These are phyloP conservation scores for Nannobrachium achirus DNA, from an alignment of 2,113 vertebrate species.

Conservation along the genomic window DNA sequence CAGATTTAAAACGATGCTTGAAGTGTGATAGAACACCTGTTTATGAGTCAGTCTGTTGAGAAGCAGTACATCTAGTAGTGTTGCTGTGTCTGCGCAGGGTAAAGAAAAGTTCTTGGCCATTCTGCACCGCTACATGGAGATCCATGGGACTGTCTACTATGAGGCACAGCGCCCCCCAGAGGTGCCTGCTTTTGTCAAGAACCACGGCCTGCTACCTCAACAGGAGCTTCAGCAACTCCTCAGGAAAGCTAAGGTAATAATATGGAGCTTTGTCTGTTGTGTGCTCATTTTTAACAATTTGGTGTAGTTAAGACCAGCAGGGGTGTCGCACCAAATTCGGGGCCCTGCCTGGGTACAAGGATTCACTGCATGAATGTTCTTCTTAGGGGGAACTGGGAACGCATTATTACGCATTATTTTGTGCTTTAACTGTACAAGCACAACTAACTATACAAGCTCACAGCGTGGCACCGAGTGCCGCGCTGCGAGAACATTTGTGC, in stretches of 20 bases:
- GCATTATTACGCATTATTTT: no score
- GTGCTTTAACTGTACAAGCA: no score
- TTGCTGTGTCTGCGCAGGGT: conserved; percentile 75
- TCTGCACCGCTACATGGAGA: conserved; percentile 94
- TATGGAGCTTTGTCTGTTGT: not conserved
- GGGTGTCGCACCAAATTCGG: no score
- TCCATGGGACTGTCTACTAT: conserved; percentile 95
- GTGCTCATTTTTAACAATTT: no score
- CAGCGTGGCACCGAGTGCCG: no score
- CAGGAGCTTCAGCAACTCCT: conserved; percentile 95
- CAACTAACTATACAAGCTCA: no score
- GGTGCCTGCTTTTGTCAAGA: conserved; percentile 93
- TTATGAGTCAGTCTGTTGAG: not conserved
- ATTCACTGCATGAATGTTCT: not conserved
- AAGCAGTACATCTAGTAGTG: not conserved
- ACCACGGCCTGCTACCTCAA: conserved; percentile 94
- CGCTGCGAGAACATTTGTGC: no score
- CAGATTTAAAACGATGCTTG: not conserved
- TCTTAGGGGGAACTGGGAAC: not conserved
- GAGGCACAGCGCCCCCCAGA: conserved; percentile 93
- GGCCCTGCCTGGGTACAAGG: not conserved
- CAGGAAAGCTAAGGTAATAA: conserved; percentile 87
- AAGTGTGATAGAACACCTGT: not conserved
- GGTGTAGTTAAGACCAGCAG: no score
- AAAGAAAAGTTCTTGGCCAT: conserved; percentile 91